Base-by-base conservation (phyloP, 2,797 vertebrate species). In the Megaceryle alcyon region DNA sequence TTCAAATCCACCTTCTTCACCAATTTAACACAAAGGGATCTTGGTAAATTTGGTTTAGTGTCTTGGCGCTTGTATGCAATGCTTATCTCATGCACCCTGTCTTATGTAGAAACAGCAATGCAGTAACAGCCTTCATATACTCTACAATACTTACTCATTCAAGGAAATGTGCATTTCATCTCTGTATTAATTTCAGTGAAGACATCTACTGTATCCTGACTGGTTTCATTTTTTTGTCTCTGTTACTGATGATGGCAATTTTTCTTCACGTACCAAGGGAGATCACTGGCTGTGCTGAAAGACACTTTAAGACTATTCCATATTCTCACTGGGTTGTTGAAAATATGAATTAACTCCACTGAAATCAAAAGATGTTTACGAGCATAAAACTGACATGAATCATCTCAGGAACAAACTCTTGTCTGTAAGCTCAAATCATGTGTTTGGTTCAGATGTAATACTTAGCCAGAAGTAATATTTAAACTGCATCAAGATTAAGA, bases 391-490 rank as follows among this genome's bases (percentile, higher is more conserved):
- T 83, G 89, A 88, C 92, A 66, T 43, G 56, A 82, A 94, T 94
- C 80, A 90, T 35, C 80, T 92, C 82, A 91, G 77, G 51, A 96
- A 92, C 65, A 94, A 86, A 86, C 43, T 84, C 22, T 5, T 90
- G 70, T 63, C 72, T 94, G 83, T 90, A 87, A 94, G 69, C 72
- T 96, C 93, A 86, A 95, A 87, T 91, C 77, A 87, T 59, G 68
- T 79, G 60, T 63, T 86, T 94, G 49, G 63, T 89, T 95, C 79
- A 90, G 76, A 86, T 65, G 59, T 87, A 92, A 86, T 78, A 86
- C 70, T 88, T 97, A 88, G 88, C 94, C 94, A 97, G 94, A 95
- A 97, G 82, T 94, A 94, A 94, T 94, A 97, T 86, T 95, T 96
- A 92, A 93, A 92, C 90, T 64, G 28, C 44, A 53, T 94, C 49